These are phyloP conservation scores for Spea bombifrons DNA, from an alignment of 2,113 vertebrate species.

Conservation along the genomic window DNA sequence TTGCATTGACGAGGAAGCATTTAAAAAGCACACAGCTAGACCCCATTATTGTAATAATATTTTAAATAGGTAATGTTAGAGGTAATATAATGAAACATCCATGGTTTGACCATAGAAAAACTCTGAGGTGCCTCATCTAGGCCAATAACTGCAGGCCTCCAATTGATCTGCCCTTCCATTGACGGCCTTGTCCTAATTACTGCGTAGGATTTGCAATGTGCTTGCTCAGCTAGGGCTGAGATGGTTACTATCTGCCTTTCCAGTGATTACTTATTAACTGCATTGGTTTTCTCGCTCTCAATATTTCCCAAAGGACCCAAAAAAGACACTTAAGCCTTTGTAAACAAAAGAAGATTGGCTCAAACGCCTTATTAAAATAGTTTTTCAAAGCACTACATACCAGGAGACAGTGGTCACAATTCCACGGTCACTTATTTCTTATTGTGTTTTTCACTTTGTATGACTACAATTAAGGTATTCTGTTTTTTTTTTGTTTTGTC, in stretches of 20 bases:
- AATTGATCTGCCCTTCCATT: background rate
- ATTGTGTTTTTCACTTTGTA: conserved; percentile 9
- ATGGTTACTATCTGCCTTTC: background rate
- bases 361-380: conserved; percentile 31
- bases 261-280: background rate
- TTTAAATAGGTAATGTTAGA: too few relatives aligned
- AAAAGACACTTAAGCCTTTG: background rate
- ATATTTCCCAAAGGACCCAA: conserved; percentile 13
- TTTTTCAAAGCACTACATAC: conserved; percentile 26
- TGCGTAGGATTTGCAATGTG: background rate
- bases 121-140: too few relatives aligned
- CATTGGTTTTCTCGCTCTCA: background rate
- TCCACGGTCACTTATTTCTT: background rate
- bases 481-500: background rate
- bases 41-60: too few relatives aligned
- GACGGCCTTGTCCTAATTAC: background rate
- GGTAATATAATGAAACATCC: too few relatives aligned
- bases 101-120: too few relatives aligned
- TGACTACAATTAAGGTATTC: background rate
- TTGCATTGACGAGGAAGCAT: too few relatives aligned
- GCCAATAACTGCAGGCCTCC: too few relatives aligned
- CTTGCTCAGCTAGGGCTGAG: background rate
- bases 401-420: conserved; percentile 4
- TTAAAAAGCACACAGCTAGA: too few relatives aligned
- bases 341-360: conserved; percentile 9